Base-by-base conservation (phyloP, 2,113 vertebrate genomes). In the Carettochelys insculpta region DNA sequence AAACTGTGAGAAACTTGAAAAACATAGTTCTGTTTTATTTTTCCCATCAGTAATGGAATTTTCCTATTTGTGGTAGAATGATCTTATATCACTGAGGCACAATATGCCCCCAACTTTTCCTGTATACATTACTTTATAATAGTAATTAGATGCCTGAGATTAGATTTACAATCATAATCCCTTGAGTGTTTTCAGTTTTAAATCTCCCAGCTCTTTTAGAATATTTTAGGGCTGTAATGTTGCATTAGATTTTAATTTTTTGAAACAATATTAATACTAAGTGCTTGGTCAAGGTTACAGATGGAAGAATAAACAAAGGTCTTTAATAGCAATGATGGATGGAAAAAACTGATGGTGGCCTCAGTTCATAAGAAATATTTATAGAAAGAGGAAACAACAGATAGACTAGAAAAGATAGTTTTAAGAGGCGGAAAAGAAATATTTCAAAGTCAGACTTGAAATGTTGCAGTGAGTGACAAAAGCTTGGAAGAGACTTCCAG, bases 111-210 rank as follows among this genome's bases (percentile, higher is more conserved):
- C 12, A 47, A 11, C 77, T 85, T 83, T 48, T 10, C 90, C 34
- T 82, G 47, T 53, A 85, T 6, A 5, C 5, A 89, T 88, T 90
- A 16, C 85, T 93, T 20, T 50, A 50, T 93, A 53, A 11, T 27
- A 75, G 4, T 88, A 43, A 77, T 81, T 5, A 73, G 81, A 24
- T 58, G 24, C 77, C 80, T 88, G 48, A n/a, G 2, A 3, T 85
- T 89, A 94, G 83, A 54, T 50, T 93, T 93, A 88, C 61, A 89
- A 45, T 80, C 85, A 76, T 50, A 77, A 43, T 43, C 68, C 20
- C 31, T 6, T 2, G 1, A 89, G 75, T 78, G 9, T 38, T 38
- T 38, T n/a, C 61, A 20, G 61, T 68, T 38, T 68, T 22, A 68
- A 77, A 43, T 47, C 48, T 77, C 14, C 8, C 0, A 1, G 76